These are phyloP conservation scores for Sialia sialis DNA, from an alignment of 2,113 vertebrate species.

Conservation along the genomic window DNA sequence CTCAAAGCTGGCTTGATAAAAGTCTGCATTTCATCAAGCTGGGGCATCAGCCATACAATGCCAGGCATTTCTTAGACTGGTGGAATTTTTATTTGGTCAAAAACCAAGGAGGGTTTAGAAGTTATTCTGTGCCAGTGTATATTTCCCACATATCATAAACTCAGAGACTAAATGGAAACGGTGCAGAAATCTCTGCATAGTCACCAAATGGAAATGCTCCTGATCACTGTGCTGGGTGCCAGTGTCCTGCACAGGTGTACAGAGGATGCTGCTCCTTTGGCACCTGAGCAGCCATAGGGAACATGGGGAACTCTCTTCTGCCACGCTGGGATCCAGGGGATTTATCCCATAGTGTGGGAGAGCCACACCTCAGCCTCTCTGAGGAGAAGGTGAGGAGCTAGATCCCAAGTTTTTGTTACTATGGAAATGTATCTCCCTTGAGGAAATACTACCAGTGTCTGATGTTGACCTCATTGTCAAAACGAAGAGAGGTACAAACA, in stretches of 20 bases:
- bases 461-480: neutral
- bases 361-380: neutral
- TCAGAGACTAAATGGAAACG: neutral
- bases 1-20: accelerated
- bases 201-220: neutral
- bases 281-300: neutral
- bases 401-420: neutral
- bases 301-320: accelerated
- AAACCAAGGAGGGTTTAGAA: neutral
- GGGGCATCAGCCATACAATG: neutral
- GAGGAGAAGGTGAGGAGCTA: neutral
- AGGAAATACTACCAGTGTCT: neutral
- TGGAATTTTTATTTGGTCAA: neutral
- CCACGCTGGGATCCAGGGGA: neutral
- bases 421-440: neutral
- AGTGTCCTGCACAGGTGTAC: neutral
- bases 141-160: neutral
- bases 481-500: neutral
- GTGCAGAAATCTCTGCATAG: neutral
- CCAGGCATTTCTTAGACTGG: neutral
- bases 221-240: neutral
- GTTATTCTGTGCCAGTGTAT: neutral
- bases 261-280: neutral
- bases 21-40: neutral
- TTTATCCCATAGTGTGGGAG: neutral